These are phyloP conservation scores for Tenthredo notha DNA, from an alignment of 2,888 invertebrate species.

Conservation along the genomic window DNA sequence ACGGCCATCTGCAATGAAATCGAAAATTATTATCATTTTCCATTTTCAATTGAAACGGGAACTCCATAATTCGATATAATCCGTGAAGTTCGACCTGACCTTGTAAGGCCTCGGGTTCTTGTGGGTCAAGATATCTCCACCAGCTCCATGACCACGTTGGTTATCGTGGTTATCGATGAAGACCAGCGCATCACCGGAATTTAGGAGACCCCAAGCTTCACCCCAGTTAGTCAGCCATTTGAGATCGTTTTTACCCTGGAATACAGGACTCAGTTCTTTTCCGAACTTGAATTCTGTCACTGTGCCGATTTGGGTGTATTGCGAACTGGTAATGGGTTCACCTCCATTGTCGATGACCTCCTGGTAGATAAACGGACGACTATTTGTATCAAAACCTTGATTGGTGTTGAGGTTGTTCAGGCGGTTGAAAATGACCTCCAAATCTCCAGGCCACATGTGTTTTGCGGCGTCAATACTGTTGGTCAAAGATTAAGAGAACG, in stretches of 20 bases:
- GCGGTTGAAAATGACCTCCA: constrained; percentile 79
- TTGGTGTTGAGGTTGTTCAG: constrained; percentile 82
- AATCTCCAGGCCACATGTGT: constrained; percentile 81
- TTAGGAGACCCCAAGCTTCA: constrained; percentile 71
- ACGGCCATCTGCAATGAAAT: constrained; percentile 75
- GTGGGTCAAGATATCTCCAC: constrained; percentile 75
- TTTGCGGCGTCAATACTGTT: constrained; percentile 79
- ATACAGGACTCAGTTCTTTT: constrained; percentile 71
- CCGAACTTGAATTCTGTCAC: constrained; percentile 89
- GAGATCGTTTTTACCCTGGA: constrained; percentile 71
- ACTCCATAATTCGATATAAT: neutral
- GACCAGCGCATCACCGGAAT: constrained; percentile 77
- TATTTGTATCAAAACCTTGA: constrained; percentile 83
- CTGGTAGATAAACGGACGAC: constrained; percentile 86
- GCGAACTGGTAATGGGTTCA: constrained; percentile 76
- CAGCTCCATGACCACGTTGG: constrained; percentile 76
- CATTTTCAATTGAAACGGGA: neutral
- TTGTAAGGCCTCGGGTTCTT: constrained; percentile 75
- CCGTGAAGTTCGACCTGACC: constrained; percentile 60
- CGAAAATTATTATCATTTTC: neutral
- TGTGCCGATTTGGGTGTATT: constrained; percentile 78
- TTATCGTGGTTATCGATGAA: constrained; percentile 85
- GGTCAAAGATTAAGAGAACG: neutral
- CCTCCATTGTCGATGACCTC: constrained; percentile 86
- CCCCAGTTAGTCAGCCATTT: constrained; percentile 68